Evolutionary conservation across 2,113 vertebrate species (phyloP), one percentile per base, ranked within the genome.

Genomic region (Muscicapa adusta): DNA sequence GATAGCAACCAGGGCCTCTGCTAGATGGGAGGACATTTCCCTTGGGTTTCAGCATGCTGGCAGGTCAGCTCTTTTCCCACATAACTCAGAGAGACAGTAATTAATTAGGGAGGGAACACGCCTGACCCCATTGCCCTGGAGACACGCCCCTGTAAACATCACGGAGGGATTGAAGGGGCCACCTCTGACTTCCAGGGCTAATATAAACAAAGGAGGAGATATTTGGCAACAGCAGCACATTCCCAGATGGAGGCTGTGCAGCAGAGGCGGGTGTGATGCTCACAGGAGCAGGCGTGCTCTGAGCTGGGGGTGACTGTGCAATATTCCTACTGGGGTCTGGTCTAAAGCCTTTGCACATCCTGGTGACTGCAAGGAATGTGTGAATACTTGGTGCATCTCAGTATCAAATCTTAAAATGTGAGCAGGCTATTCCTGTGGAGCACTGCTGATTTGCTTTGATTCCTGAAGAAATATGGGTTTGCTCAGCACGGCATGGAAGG

Each of bases 31-130:
- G 68, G 31, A 81, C 24, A 65, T 77, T 88, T 95, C 82, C 85
- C 82, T 56, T 65, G 82, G 72, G 85, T 42, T 91, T 96, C 72
- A 51, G 38, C 28, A 40, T 36, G 66, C 71, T 1, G 13, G 81
- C 68, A 91, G 82, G 93, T 91, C 71, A 4, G 14, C 15, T 88
- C 56, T 85, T 95, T 97, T 96, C 96, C 94, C 96, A 97, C 95
- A 91, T 94, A 96, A 94, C 90, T 96, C 88, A 80, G 60, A 81
- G n/a, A 77, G 72, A 90, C 78, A 81, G 85, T 28, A 94, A 96
- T 94, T 94, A 95, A 93, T 94, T 83, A 78, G 72, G 85, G 88
- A 91, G 85, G 88, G 94, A 95, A 61, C 94, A 93, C 8, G 79
- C 79, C 90, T 92, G 91, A 95, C 92, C 93, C 82, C 79, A 42